Evolutionary conservation across 2,113 vertebrate species (phyloP).

Genomic region (Ameiurus melas): DNA sequence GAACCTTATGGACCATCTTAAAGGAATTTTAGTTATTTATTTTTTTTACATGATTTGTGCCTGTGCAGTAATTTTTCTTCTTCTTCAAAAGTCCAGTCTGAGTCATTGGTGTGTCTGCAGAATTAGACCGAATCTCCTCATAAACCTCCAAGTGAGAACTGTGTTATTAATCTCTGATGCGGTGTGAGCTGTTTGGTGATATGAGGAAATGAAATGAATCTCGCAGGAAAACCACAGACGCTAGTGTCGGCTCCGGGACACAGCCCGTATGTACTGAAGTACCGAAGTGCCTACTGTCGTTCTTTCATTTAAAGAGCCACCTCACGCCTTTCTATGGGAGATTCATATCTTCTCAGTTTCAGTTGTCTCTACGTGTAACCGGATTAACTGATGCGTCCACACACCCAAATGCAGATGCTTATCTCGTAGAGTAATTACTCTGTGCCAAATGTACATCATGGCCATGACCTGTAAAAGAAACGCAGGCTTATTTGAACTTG

Average conservation of each 20-base stretch:
- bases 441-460: neutral
- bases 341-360: neutral
- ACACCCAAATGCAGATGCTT: neutral
- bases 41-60: neutral
- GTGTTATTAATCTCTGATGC: slow-evolving; percentile 29
- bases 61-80: neutral
- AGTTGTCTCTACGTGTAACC: neutral
- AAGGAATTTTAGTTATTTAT: no score
- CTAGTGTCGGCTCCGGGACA: slow-evolving; percentile 5
- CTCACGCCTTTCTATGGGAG: neutral
- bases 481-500: neutral
- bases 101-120: neutral
- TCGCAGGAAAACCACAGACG: slow-evolving; percentile 16
- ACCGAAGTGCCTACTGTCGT: no score
- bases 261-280: neutral
- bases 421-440: slow-evolving; percentile 15
- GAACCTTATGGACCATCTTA: neutral
- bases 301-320: neutral
- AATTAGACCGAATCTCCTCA: neutral
- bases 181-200: neutral
- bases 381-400: neutral
- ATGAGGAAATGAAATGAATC: slow-evolving; percentile 9
- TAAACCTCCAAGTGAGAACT: neutral
- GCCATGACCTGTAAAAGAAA: neutral
- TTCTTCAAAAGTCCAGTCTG: neutral